Evolutionary conservation across 1,140 invertebrate genomes (phyloP).

Genomic region (Formica selysi): DNA sequence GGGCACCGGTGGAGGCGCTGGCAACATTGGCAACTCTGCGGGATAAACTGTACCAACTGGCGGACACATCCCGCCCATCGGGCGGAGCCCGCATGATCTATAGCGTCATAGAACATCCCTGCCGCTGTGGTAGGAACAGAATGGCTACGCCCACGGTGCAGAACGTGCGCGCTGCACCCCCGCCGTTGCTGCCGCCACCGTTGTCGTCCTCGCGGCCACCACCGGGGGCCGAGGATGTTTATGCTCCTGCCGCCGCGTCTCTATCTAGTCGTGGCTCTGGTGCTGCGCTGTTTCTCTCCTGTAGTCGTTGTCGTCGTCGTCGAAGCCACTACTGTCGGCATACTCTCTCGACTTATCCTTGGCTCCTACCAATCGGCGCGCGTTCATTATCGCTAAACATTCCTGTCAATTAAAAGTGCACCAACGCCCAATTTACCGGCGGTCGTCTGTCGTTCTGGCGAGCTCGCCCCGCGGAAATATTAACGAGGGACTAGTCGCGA

Average conservation of each 20-base stretch:
- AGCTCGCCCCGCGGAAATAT: conserved; percentile 41
- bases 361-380: conserved; percentile 66
- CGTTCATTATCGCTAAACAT: conserved; percentile 86
- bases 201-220: conserved; percentile 8
- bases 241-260: conserved; percentile 83
- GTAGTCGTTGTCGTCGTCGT: conserved; percentile 55
- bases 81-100: conserved; percentile 85
- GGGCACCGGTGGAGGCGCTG: conserved; percentile 72
- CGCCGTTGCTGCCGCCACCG: conserved; percentile 42
- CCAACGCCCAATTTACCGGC: conserved; percentile 82
- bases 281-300: conserved; percentile 71
- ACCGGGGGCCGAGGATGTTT: conserved; percentile 78
- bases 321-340: conserved; percentile 73
- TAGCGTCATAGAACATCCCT: conserved; percentile 86
- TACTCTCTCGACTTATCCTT: conserved; percentile 71
- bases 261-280: conserved; percentile 82
- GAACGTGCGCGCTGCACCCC: conserved; percentile 78
- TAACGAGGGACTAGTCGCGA: conserved; percentile 16
- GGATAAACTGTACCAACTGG: conserved; percentile 73
- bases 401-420: conserved; percentile 86
- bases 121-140: conserved; percentile 75
- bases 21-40: conserved; percentile 54
- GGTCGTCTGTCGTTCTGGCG: conserved; percentile 58
- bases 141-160: conserved; percentile 78
- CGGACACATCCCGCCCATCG: conserved; percentile 71